These are phyloP conservation scores for Papilio polytes DNA, from an alignment of 1,140 invertebrate species.

Conservation along the genomic window DNA sequence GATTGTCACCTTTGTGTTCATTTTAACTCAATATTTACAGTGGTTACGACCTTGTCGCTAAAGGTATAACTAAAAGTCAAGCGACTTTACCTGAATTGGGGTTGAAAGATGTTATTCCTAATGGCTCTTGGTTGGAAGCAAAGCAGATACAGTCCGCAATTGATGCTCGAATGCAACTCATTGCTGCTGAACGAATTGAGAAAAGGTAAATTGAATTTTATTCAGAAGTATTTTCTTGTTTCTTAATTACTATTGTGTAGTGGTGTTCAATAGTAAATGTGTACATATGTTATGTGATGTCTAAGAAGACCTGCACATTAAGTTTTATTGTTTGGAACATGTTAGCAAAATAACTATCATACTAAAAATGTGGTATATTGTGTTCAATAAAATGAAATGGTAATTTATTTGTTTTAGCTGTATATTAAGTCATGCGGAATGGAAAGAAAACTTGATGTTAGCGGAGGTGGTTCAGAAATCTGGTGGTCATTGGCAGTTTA, in stretches of 20 bases:
- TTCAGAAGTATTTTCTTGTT: background rate
- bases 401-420: slow-evolving; percentile 64
- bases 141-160: slow-evolving; percentile 85
- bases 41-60: slow-evolving; percentile 81
- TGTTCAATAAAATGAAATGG: too few species aligned
- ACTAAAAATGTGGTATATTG: too few species aligned
- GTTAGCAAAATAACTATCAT: too few species aligned
- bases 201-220: slow-evolving; percentile 70
- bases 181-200: slow-evolving; percentile 85
- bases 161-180: slow-evolving; percentile 82
- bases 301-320: too few species aligned
- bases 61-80: slow-evolving; percentile 79
- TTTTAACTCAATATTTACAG: slow-evolving; percentile 65
- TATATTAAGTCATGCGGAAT: slow-evolving; percentile 84
- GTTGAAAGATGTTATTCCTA: slow-evolving; percentile 84
- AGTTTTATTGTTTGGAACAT: too few species aligned
- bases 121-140: slow-evolving; percentile 85
- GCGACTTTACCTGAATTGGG: slow-evolving; percentile 83
- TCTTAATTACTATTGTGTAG: background rate
- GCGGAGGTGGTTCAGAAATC: slow-evolving; percentile 85
- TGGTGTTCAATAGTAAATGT: too few species aligned
- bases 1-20: background rate
- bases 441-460: slow-evolving; percentile 83
- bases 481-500: slow-evolving; percentile 85
- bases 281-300: too few species aligned